A percentile compares a stretch with the other conserved stretches of the same genome.
Conservation (phyloP, 2,113 vertebrate species). For the Rhinolophus ferrumequinum region DNA sequence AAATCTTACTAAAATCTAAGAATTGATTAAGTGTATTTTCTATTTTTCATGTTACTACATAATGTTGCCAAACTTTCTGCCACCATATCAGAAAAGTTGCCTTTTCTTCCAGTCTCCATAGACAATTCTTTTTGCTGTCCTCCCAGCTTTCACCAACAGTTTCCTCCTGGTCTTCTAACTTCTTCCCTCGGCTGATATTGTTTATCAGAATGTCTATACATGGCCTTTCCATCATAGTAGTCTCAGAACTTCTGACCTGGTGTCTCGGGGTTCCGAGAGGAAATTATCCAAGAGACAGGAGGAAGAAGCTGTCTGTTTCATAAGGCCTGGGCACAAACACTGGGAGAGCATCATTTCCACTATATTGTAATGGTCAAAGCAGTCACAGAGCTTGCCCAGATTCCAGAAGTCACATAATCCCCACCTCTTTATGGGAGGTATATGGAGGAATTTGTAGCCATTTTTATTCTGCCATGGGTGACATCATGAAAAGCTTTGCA, state of each 20-base stretch:
- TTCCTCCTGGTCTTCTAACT: neutral
- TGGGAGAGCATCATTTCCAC: neutral
- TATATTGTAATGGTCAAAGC: neutral
- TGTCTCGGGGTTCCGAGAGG: neutral
- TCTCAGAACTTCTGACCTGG: neutral
- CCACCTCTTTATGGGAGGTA: neutral
- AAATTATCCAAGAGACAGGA: neutral
- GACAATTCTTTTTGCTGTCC: neutral
- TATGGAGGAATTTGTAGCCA: neutral
- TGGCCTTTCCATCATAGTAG: neutral
- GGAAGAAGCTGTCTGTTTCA: neutral
- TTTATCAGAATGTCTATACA: neutral
- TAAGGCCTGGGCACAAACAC: neutral
- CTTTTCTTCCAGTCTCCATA: neutral
- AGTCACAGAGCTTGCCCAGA: neutral
- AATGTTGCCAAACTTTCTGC: neutral
- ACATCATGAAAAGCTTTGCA: neutral
- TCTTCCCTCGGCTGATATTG: neutral
- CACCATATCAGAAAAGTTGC: neutral
- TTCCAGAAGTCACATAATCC: neutral
- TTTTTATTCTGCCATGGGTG: neutral
- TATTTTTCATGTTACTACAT: neutral
- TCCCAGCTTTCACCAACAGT: neutral
- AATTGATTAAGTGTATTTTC: neutral
- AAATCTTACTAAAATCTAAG: neutral